Conservation (phyloP, 2,797 vertebrate genomes). For the Kryptolebias ocellatus region DNA sequence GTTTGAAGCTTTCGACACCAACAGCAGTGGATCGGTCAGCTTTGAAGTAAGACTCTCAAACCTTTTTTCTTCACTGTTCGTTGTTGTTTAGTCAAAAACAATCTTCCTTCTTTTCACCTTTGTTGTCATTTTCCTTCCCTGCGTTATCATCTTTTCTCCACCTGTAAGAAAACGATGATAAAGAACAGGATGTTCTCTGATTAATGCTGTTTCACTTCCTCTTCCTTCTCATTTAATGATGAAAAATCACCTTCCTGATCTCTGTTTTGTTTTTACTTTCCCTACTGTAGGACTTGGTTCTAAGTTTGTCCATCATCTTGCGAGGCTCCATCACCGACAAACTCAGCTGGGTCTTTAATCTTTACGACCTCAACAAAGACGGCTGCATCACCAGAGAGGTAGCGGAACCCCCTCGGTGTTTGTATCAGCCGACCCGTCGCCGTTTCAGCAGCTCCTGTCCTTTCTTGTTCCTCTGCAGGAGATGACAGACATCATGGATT, state of each 20-base stretch:
- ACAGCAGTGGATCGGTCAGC: slow-evolving; percentile 90
- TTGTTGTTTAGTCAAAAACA: too few species aligned
- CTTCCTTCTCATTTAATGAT: background rate
- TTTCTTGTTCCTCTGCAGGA: slow-evolving; percentile 79
- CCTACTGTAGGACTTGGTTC: slow-evolving; percentile 88
- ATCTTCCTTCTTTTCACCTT: too few species aligned
- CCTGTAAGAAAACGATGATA: too few species aligned
- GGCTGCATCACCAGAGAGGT: slow-evolving; percentile 99
- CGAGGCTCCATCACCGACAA: slow-evolving; percentile 92
- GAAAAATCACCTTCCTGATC: background rate
- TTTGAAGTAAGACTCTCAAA: slow-evolving; percentile 86
- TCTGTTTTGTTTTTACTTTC: background rate
- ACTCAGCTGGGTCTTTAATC: slow-evolving; percentile 97
- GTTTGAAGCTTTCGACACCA: slow-evolving; percentile 95
- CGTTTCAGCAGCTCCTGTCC: too few species aligned
- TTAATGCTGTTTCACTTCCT: background rate
- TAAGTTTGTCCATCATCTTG: slow-evolving; percentile 93
- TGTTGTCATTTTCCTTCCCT: background rate
- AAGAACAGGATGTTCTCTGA: too few species aligned
- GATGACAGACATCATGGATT: slow-evolving; percentile 98
- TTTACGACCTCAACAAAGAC: slow-evolving; percentile 98
- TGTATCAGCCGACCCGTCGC: background rate
- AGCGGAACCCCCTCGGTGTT: background rate
- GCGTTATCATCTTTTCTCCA: background rate
- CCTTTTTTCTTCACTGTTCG: background rate